Conservation (phyloP, 1,140 invertebrate species). For the Ips nitidus region DNA sequence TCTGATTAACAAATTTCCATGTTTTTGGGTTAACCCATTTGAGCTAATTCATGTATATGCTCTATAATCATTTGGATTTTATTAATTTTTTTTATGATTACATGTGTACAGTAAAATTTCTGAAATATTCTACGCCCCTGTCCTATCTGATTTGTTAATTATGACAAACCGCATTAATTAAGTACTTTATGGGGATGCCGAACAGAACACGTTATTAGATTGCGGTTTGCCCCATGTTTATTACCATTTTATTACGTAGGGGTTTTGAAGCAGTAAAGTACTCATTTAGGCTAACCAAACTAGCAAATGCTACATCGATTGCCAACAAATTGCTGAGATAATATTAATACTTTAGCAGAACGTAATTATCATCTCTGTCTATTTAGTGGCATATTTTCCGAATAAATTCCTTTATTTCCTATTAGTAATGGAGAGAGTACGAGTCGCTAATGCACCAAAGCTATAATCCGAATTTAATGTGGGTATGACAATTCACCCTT, state of each 20-base stretch:
- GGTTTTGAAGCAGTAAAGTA: slow-evolving; percentile 20
- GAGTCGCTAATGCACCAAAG: slow-evolving; percentile 3
- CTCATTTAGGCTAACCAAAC: slow-evolving; percentile 13
- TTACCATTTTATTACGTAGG: slow-evolving; percentile 21
- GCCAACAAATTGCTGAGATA: no score
- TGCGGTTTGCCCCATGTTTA: slow-evolving; percentile 25
- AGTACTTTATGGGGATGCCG: slow-evolving; percentile 14
- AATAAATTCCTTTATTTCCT: not conserved
- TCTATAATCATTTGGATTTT: no score
- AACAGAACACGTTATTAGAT: slow-evolving; percentile 25
- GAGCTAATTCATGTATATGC: not conserved
- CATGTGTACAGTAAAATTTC: no score
- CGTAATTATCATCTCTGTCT: no score
- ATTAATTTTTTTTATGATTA: no score
- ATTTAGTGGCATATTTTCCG: not conserved
- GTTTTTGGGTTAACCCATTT: slow-evolving; percentile 37
- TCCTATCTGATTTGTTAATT: slow-evolving; percentile 6
- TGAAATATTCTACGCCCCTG: slow-evolving; percentile 4
- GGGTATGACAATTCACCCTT: slow-evolving; percentile 3
- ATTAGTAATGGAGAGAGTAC: not conserved
- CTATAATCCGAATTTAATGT: slow-evolving; percentile 5
- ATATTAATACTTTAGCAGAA: no score
- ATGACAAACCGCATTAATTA: slow-evolving; percentile 21
- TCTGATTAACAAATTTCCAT: slow-evolving; percentile 39
- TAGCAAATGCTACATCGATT: slow-evolving; percentile 1